These are phyloP conservation scores for Brachionus manjavacas DNA, from an alignment of 1,140 invertebrate genomes.

Conservation along the genomic window DNA sequence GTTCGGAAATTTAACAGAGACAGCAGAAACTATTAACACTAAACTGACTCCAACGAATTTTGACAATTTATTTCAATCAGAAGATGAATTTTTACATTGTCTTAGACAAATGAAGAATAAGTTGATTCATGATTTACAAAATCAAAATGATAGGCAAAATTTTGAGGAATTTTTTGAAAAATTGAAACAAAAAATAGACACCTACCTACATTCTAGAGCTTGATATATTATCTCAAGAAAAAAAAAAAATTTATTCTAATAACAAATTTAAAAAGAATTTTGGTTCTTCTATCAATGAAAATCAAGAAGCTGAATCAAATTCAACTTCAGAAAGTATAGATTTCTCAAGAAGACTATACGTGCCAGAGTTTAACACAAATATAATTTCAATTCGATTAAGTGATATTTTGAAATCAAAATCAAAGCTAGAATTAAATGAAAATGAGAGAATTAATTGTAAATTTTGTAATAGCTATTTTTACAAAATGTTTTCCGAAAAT, in stretches of 20 bases:
- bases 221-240: neutral
- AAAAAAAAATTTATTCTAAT: neutral
- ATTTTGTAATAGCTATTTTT: neutral
- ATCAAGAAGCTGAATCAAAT: neutral
- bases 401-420: neutral
- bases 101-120: neutral
- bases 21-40: neutral
- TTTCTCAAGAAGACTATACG: neutral
- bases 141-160: neutral
- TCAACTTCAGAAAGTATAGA: neutral
- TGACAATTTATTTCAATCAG: neutral
- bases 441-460: neutral
- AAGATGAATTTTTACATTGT: neutral
- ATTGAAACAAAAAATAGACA: neutral
- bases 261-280: too few relatives aligned
- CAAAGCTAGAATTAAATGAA: neutral
- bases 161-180: neutral
- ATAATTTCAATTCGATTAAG: neutral
- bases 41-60: neutral
- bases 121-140: neutral
- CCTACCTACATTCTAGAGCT: too few relatives aligned
- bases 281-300: neutral
- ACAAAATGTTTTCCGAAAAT: neutral
- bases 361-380: neutral
- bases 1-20: neutral